Evolutionary conservation across 2,888 invertebrate species (phyloP).

Genomic region (Epinotia brunnichana): DNA sequence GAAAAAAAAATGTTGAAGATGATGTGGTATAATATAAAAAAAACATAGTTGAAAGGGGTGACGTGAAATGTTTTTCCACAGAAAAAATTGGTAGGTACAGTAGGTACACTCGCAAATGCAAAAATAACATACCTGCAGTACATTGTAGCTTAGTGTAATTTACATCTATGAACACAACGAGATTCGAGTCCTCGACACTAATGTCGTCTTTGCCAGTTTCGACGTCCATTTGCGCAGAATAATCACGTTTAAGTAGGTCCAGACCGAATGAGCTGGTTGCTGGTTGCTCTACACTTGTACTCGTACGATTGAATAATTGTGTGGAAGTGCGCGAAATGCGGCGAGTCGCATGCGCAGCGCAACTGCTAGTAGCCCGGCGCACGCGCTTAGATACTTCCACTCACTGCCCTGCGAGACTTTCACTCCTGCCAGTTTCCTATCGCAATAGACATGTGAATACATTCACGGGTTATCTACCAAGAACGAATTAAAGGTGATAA

Average conservation of each 20-base stretch:
- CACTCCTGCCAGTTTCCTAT: constrained; percentile 9
- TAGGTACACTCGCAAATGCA: too few species aligned
- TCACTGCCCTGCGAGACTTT: constrained; percentile 7
- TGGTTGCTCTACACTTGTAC: constrained; percentile 52
- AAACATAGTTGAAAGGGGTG: too few species aligned
- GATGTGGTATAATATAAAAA: too few species aligned
- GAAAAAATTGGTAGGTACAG: too few species aligned
- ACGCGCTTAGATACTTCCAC: not conserved
- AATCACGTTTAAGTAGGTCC: constrained; percentile 39
- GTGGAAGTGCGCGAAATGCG: constrained; percentile 2
- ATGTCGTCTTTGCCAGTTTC: constrained; percentile 67
- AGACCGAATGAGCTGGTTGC: constrained; percentile 44
- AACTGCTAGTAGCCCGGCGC: not conserved
- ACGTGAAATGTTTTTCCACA: too few species aligned
- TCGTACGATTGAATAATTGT: constrained; percentile 64
- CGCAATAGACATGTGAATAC: not conserved
- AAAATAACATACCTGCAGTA: constrained; percentile 13
- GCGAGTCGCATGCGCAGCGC: constrained; percentile 15
- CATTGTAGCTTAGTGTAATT: constrained; percentile 44
- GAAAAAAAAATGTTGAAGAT: too few species aligned
- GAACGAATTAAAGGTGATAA: constrained; percentile 3
- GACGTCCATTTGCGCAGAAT: constrained; percentile 63
- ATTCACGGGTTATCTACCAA: constrained; percentile 2
- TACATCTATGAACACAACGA: constrained; percentile 64
- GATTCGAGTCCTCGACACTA: constrained; percentile 67